Evolutionary conservation across 2,888 invertebrate species (phyloP), one percentile per base, ranked within the genome.

Genomic region (Holacanthella duospinosa): DNA sequence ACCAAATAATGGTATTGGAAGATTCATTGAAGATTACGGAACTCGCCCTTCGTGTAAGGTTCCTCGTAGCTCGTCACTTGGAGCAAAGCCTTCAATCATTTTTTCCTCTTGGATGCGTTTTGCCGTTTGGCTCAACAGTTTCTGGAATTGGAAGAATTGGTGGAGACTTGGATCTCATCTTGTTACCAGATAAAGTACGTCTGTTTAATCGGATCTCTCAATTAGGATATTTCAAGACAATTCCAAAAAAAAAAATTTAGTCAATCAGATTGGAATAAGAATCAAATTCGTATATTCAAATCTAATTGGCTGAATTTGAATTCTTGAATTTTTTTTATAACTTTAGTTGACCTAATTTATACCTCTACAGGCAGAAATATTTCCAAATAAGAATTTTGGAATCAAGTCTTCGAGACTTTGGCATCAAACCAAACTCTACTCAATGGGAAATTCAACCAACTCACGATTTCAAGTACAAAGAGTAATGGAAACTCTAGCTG

Each of bases 401-500:
- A 3, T 26, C 3, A 19, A n/a, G 4, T 25, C 55, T 67, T 74
- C 77, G 61, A 79, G 83, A 64, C 76, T 87, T 27, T 78, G 84
- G 24, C 86, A 83, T 75, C 84, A 86, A 73, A 81, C 84, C 3
- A 87, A 87, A 77, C 79, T 81, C 64, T 76, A 80, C 48, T 74
- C 80, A 26, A 79, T 43, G 36, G 64, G 63, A 27, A 68, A 65
- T 54, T 57, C 63, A n/a, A 63, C 76, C 43, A 82, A 82, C 67
- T 84, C 84, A 24, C 81, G 86, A 59, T 77, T 81, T 1, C 83
- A 85, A 66, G 83, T 82, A 48, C 87, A 86, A 76, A 78, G 85
- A 25, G 85, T 87, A 74, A 83, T 93, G 83, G 86, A 87, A 77
- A 77, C 83, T 57, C 79, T 91, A 63, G 86, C 85, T 0, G 86